A percentile compares a stretch with the other conserved stretches of the same genome.
Conservation (phyloP, 2,797 vertebrate species). For the Eutrigla gurnardus region DNA sequence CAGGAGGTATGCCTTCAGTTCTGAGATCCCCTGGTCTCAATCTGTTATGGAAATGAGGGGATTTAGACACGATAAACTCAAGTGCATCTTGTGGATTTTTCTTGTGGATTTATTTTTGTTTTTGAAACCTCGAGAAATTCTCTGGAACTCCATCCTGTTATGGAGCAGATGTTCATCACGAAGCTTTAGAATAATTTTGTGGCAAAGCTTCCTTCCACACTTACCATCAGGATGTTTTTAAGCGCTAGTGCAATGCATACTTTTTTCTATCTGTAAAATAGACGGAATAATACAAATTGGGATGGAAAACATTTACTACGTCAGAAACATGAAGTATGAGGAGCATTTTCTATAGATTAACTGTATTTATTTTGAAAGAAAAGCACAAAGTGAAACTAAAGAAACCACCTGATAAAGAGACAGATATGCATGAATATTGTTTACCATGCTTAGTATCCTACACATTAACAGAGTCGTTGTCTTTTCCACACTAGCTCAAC, state of each 20-base stretch:
- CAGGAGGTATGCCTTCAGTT: slow-evolving; percentile 58
- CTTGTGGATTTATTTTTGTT: slow-evolving; percentile 62
- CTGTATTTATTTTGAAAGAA: neutral
- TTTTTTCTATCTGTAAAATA: slow-evolving; percentile 10
- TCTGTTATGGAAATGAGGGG: slow-evolving; percentile 76
- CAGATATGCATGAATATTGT: neutral
- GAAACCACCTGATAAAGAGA: neutral
- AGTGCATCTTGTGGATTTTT: slow-evolving; percentile 68
- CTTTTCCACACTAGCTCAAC: slow-evolving; percentile 12
- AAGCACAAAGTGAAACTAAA: neutral
- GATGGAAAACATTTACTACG: slow-evolving; percentile 5
- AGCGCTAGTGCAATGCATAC: slow-evolving; percentile 11
- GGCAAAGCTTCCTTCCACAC: slow-evolving; percentile 26
- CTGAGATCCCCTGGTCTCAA: slow-evolving; percentile 57
- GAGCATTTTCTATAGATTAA: neutral
- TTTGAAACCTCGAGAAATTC: slow-evolving; percentile 62
- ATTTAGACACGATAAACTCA: slow-evolving; percentile 73
- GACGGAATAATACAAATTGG: neutral
- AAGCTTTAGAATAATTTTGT: slow-evolving; percentile 42
- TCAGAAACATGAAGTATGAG: neutral
- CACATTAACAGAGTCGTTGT: slow-evolving; percentile 11
- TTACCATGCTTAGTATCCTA: slow-evolving; percentile 4
- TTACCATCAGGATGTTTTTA: slow-evolving; percentile 23
- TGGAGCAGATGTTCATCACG: slow-evolving; percentile 68
- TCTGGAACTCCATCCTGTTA: slow-evolving; percentile 49